Evolutionary conservation across 2,888 invertebrate genomes (phyloP), one percentile per base, ranked within the genome.

Genomic region (Danaus chrysippus): DNA sequence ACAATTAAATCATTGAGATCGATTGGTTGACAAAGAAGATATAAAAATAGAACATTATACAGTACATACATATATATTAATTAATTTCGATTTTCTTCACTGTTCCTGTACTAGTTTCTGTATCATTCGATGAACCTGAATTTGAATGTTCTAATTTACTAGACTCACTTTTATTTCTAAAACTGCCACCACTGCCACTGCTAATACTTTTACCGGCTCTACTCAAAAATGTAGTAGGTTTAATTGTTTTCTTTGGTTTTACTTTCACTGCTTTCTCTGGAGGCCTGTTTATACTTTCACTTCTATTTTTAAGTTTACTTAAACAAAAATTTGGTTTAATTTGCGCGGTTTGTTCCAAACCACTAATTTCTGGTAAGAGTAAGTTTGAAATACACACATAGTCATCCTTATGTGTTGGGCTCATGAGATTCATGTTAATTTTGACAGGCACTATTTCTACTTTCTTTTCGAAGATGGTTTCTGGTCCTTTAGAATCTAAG

Each of bases 101-200:
- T 42, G 91, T 91, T 0, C 87, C 91, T 10, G 91, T 91, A 75
- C 91, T 91, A 8, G 86, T 80, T 79, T 90, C 91, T 46, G 91
- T 91, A 64, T 91, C 91, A 73, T 92, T 92, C 0, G 93, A 92
- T 10, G 92, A 93, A 65, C 93, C 93, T 10, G 93, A 93, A 76
- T 91, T 92, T 10, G 93, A 92, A 81, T 91, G 87, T 74, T 91
- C 90, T 69, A 86, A 76, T 70, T 82, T 83, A 63, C 73, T 79
- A 56, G 72, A 65, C 76, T 80, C 82, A 73, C 65, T 71, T 70
- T 79, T 83, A 63, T 57, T 75, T 68, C 68, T 79, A 66, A 76
- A 73, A 73, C 73, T 76, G 62, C 66, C 71, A 65, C 68, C 75
- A 68, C 74, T 80, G 42, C 57, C 70, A 65, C 69, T 76, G 71